Evolutionary conservation across 2,797 vertebrate species (phyloP), one percentile per base, ranked within the genome.

Genomic region (Sebastolobus altivelis): DNA sequence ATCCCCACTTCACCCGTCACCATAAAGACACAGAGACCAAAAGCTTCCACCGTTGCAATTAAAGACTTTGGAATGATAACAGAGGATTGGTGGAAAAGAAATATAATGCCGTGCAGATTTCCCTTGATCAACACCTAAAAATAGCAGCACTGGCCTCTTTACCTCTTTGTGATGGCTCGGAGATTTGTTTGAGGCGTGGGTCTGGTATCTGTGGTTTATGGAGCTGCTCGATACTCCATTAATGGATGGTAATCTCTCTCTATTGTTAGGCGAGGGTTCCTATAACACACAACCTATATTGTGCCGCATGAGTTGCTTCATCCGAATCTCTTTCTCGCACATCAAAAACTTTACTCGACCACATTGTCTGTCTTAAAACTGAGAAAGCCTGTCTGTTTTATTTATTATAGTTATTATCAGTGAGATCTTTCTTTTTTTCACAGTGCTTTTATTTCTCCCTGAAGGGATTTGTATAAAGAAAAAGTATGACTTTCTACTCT

Each of bases 111-210:
- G 31, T 18, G 60, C 70, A 88, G 83, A 90, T 88, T 86, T 76
- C 81, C 75, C 73, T 80, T 70, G 1, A 92, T 92, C 87, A 85
- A 80, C 82, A 82, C 38, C 88, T 87, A 90, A 89, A 93, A 91
- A 90, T 92, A 94, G 90, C 89, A 81, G 49, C 87, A 29, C 65
- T 85, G 90, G 79, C 87, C 91, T 90, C 88, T 83, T 90, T 86
- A 85, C 88, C 88, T 89, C 84, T 77, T 80, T 81, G 76, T 77
- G 83, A 89, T 83, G 79, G 87, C 83, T 80, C 20, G 5, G 69
- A 89, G 82, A 84, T 85, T 80, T 55, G 80, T 87, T 85, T 72
- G 68, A 87, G 69, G 56, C 58, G 8, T 59, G 46, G 16, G 60
- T 84, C 68, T 83, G 80, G 75, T 82, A 68, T 84, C 81, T 78